These are phyloP conservation scores for Telmatherina bonti DNA, from an alignment of 2,797 vertebrate genomes.

Conservation along the genomic window DNA sequence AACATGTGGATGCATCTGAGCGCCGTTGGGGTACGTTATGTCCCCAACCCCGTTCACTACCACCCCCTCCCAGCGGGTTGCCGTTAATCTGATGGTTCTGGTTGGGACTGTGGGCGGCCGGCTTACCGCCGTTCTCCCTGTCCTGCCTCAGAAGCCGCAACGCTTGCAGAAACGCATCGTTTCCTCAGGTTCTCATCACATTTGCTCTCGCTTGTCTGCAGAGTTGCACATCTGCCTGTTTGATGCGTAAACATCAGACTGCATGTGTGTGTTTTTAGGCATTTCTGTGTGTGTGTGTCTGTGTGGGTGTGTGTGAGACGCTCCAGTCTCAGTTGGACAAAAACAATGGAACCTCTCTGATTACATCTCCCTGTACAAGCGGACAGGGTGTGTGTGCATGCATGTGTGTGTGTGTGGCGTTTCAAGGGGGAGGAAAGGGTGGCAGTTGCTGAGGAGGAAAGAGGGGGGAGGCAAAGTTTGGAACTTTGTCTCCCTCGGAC, in stretches of 20 bases:
- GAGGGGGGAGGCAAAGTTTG: constrained; percentile 49
- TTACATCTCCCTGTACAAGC: constrained; percentile 74
- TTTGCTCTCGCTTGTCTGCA: constrained; percentile 42
- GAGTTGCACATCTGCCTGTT: constrained; percentile 5
- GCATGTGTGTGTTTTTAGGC: not conserved
- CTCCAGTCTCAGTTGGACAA: constrained; percentile 66
- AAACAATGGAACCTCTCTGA: constrained; percentile 79
- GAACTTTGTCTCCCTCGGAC: constrained; percentile 43
- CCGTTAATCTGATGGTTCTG: constrained; percentile 69
- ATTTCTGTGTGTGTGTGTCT: constrained; percentile 36
- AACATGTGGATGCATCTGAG: not conserved
- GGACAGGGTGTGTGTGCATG: constrained; percentile 52
- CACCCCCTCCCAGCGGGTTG: constrained; percentile 32
- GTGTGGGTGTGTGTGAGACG: constrained; percentile 57
- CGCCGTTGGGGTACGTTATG: not conserved
- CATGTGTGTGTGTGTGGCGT: constrained; percentile 48
- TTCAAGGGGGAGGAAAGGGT: constrained; percentile 62
- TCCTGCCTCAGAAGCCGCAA: constrained; percentile 45
- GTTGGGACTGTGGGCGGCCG: constrained; percentile 63
- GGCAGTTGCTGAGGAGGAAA: constrained; percentile 58
- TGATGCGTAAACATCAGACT: not conserved
- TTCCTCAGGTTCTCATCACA: constrained; percentile 25
- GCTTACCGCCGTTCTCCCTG: constrained; percentile 59
- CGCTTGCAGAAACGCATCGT: constrained; percentile 10
- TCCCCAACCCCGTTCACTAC: not conserved